Percentiles rank a stretch among this genome's conserved stretches.
Evolutionary conservation across 2,797 vertebrate genomes (phyloP).

Genomic region (Protosalanx chinensis): DNA sequence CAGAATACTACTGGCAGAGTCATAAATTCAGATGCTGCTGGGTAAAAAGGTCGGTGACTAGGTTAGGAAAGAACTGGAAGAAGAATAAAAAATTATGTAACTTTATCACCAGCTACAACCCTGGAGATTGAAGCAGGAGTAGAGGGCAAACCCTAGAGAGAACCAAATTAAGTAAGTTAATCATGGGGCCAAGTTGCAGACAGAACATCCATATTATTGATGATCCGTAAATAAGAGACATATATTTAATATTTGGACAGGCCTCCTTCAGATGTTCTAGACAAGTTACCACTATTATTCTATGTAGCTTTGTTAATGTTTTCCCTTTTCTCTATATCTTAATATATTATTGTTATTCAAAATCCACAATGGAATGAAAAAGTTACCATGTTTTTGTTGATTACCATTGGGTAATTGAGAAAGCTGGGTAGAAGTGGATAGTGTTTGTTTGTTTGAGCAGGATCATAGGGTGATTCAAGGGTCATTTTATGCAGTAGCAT

Average conservation of each 20-base stretch:
- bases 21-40: conserved; percentile 42
- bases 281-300: conserved; percentile 39
- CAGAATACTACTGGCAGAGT: conserved; percentile 31
- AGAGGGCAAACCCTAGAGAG: conserved; percentile 61
- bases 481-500: background rate
- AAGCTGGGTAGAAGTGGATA: background rate
- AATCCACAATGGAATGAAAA: background rate
- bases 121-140: conserved; percentile 53
- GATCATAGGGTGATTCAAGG: background rate
- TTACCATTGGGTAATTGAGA: background rate
- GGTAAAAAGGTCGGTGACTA: conserved; percentile 38
- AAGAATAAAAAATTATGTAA: conserved; percentile 43
- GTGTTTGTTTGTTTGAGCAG: background rate
- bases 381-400: background rate
- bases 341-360: background rate
- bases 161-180: conserved; percentile 70
- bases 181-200: conserved; percentile 65
- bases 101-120: conserved; percentile 58
- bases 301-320: background rate
- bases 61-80: conserved; percentile 24
- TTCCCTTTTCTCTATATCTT: background rate
- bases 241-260: conserved; percentile 58
- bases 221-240: conserved; percentile 65
- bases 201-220: conserved; percentile 70
- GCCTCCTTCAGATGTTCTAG: conserved; percentile 41